A percentile compares a stretch with the other conserved stretches of the same genome.
Conservation (phyloP, 1,140 invertebrate species). For the Chironomus tepperi region DNA sequence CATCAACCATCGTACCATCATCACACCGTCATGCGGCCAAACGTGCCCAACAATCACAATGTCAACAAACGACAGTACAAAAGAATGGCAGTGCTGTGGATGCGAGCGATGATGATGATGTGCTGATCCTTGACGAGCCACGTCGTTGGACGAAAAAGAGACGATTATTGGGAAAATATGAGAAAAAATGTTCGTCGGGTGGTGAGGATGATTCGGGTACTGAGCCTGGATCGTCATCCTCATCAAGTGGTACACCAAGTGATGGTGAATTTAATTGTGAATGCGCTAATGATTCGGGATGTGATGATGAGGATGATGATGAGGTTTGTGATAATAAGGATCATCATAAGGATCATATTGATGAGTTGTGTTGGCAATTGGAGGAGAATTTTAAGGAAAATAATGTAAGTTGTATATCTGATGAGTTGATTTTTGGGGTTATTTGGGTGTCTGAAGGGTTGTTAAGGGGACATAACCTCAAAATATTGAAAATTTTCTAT, state of each 20-base stretch:
- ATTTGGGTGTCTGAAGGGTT: not conserved
- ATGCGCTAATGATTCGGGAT: constrained; percentile 1
- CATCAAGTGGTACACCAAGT: not conserved
- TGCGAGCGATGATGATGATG: constrained; percentile 2
- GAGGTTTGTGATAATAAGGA: not conserved
- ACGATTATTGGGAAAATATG: not conserved
- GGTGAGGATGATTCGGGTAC: constrained; percentile 16
- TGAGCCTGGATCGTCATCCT: not conserved
- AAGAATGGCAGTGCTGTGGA: not conserved
- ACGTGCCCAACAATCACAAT: not conserved
- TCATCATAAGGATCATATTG: not conserved
- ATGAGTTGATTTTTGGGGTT: not conserved
- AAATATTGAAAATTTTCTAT: no score
- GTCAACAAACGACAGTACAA: not conserved
- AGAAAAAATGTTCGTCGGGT: constrained; percentile 9
- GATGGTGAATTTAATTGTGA: constrained; percentile 16
- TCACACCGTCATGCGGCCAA: not conserved
- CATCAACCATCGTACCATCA: not conserved
- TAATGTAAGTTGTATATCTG: constrained; percentile 1
- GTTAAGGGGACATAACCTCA: not conserved
- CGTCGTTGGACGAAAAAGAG: not conserved
- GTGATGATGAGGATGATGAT: constrained; percentile 6
- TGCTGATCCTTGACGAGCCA: not conserved
- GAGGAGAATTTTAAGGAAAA: constrained; percentile 19
- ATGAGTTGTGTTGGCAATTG: constrained; percentile 4